These are phyloP conservation scores for Erpornis zantholeuca DNA, from an alignment of 2,113 vertebrate genomes.

Conservation along the genomic window DNA sequence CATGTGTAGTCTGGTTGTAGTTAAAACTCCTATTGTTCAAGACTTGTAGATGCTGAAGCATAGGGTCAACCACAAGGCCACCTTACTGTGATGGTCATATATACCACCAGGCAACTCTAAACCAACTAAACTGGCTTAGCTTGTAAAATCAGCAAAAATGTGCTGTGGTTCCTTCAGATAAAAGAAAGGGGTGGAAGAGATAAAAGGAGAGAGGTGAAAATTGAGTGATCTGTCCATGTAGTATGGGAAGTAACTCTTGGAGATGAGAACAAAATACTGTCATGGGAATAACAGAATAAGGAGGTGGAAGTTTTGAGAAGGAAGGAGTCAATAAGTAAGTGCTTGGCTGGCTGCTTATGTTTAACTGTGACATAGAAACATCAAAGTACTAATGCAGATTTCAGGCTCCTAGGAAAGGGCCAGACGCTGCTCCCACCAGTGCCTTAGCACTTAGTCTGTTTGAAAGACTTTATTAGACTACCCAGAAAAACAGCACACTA, in stretches of 20 bases:
- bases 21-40: neutral
- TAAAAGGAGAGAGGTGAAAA: neutral
- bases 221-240: neutral
- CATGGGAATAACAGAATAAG: neutral
- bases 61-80: neutral
- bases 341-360: neutral
- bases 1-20: neutral
- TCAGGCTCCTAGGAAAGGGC: neutral
- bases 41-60: neutral
- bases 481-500: neutral
- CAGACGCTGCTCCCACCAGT: neutral
- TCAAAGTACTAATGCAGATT: neutral
- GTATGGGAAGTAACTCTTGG: neutral
- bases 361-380: neutral
- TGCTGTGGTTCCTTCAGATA: neutral
- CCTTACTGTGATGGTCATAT: neutral
- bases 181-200: neutral
- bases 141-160: neutral
- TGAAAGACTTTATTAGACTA: slow-evolving; percentile 8
- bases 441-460: neutral
- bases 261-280: neutral
- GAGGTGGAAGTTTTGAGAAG: neutral
- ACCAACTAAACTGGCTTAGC: neutral
- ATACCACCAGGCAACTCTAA: neutral
- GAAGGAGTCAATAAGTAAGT: neutral